Percentiles rank a stretch among this genome's conserved stretches.
Conservation (phyloP, 92 coral and sea anemone genomes). For the Pocillopora grandis region DNA sequence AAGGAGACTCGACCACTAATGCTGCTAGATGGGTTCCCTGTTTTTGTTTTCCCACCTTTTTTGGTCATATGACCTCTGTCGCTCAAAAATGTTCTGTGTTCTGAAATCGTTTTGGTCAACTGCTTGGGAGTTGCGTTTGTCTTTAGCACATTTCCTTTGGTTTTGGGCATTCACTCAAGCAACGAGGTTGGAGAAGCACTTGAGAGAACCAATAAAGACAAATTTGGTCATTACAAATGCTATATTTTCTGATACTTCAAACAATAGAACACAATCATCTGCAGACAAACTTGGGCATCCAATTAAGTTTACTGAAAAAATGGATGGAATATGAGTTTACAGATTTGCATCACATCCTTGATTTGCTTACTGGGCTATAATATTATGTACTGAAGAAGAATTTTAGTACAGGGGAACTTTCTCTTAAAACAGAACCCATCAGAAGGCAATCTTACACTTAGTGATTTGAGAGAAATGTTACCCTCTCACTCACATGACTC, state of each 20-base stretch:
- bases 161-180: too few species aligned
- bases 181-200: too few species aligned
- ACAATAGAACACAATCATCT: slow-evolving; percentile 31
- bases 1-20: too few species aligned
- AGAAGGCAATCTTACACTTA: slow-evolving; percentile 49
- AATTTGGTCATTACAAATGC: too few species aligned
- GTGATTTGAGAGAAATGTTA: slow-evolving; percentile 35
- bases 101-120: too few species aligned
- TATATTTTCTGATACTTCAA: slow-evolving; percentile 39
- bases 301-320: slow-evolving; percentile 46
- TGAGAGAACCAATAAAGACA: too few species aligned
- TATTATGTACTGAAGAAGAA: slow-evolving; percentile 45
- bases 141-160: too few species aligned
- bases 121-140: too few species aligned
- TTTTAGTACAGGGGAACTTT: slow-evolving; percentile 30
- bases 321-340: slow-evolving; percentile 51
- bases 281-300: slow-evolving; percentile 55
- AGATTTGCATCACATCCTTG: slow-evolving; percentile 49
- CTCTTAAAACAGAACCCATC: slow-evolving; percentile 43
- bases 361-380: slow-evolving; percentile 69
- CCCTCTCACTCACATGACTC: slow-evolving; percentile 39
- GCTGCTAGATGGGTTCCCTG: neutral
- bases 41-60: too few species aligned
- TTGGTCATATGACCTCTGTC: too few species aligned
- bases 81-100: too few species aligned